A percentile compares a stretch with the other conserved stretches of the same genome.
phyloP scores from a whole-genome alignment of 2,888 invertebrate species.

The Dichetophora obliterata region DNA sequence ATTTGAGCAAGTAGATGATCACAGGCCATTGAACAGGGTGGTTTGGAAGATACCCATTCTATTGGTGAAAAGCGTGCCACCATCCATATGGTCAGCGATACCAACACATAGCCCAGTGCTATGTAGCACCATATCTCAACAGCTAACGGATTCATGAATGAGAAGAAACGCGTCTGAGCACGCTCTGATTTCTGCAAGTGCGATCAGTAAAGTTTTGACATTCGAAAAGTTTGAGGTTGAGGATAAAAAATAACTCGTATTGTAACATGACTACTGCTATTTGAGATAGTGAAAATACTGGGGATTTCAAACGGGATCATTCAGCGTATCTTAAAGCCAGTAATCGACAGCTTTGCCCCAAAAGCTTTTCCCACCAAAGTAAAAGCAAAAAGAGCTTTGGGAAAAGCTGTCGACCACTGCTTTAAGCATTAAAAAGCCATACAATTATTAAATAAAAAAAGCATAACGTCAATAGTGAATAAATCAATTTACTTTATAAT shows the following conservation, averaged over 20 bases:
- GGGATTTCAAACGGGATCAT: too few species aligned
- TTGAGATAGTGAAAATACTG: too few species aligned
- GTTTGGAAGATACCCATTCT: constrained; percentile 79
- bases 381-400: too few species aligned
- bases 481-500: too few species aligned
- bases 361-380: too few species aligned
- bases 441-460: too few species aligned
- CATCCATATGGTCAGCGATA: constrained; percentile 85
- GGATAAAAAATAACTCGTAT: neutral
- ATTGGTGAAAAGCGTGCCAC: constrained; percentile 87
- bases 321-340: too few species aligned
- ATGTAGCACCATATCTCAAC: constrained; percentile 88
- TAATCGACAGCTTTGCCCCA: too few species aligned
- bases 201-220: neutral
- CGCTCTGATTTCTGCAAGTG: constrained; percentile 70
- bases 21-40: constrained; percentile 73
- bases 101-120: constrained; percentile 83
- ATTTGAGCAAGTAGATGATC: constrained; percentile 57
- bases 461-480: too few species aligned
- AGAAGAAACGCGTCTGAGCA: constrained; percentile 80
- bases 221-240: neutral
- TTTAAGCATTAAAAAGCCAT: too few species aligned
- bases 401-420: too few species aligned
- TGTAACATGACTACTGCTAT: too few species aligned
- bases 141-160: constrained; percentile 87